A percentile compares a stretch with the other conserved stretches of the same genome.
These are phyloP conservation scores for Heterodera filipjevi DNA, from an alignment of 2,888 invertebrate genomes.

Conservation along the genomic window DNA sequence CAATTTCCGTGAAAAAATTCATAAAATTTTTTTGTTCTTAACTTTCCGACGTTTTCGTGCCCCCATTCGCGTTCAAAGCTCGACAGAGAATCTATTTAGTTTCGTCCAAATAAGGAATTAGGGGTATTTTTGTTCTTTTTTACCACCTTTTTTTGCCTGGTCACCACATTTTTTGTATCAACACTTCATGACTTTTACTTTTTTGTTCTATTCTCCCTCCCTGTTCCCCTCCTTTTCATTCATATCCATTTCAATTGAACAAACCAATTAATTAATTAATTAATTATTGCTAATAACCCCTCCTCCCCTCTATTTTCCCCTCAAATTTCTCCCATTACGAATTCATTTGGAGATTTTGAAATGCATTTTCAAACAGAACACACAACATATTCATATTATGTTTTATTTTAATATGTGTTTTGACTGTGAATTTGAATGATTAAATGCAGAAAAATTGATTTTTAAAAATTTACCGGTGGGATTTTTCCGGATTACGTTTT, in stretches of 20 bases:
- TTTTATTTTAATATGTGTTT: not conserved
- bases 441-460: not conserved
- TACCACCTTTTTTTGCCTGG: too few species aligned
- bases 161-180: too few species aligned
- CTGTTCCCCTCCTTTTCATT: not conserved
- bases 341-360: not conserved
- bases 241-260: not conserved
- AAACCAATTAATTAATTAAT: not conserved
- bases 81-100: too few species aligned
- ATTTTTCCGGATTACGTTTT: too few species aligned
- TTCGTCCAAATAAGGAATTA: too few species aligned
- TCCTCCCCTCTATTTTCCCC: not conserved
- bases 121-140: too few species aligned
- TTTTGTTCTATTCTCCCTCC: not conserved
- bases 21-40: too few species aligned
- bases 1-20: too few species aligned
- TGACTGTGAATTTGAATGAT: slow-evolving; percentile 2
- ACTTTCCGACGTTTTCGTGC: too few species aligned
- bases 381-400: not conserved
- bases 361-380: not conserved
- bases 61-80: too few species aligned
- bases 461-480: too few species aligned
- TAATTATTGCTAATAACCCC: not conserved
- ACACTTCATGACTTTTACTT: too few species aligned
- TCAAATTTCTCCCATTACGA: not conserved